Evolutionary conservation across 2,888 invertebrate genomes (phyloP).

Genomic region (Lydus trimaculatus): DNA sequence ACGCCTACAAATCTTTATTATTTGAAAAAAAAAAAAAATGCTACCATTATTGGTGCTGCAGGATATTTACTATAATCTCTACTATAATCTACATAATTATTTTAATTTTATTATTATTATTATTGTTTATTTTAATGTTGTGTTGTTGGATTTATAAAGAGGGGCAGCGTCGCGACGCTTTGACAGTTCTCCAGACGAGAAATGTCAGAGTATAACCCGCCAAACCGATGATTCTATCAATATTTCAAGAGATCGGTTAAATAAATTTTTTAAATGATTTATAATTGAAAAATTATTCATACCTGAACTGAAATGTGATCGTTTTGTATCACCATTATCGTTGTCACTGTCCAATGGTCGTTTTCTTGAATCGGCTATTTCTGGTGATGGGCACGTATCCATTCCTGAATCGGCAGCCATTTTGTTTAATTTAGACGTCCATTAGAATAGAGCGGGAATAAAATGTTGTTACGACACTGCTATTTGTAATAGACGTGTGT

Average conservation of each 20-base stretch:
- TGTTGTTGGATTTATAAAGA: not conserved
- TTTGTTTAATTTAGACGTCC: conserved; percentile 62
- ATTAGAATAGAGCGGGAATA: conserved; percentile 43
- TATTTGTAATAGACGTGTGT: not conserved
- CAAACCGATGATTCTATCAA: not conserved
- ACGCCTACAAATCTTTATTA: not conserved
- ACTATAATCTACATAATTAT: no score
- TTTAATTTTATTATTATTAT: not conserved
- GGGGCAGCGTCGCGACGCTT: conserved; percentile 14
- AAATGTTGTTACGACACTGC: conserved; percentile 17
- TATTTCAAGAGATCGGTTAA: no score
- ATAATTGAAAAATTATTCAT: conserved; percentile 56
- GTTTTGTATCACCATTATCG: conserved; percentile 88
- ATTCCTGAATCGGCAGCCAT: conserved; percentile 94
- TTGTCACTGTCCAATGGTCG: conserved; percentile 87
- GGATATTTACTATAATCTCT: no score
- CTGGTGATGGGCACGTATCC: conserved; percentile 94
- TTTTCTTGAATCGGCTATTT: conserved; percentile 90
- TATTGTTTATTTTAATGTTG: no score
- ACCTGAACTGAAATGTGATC: conserved; percentile 92
- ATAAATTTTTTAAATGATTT: not conserved
- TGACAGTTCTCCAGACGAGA: conserved; percentile 22
- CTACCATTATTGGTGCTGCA: no score
- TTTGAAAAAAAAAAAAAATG: no score
- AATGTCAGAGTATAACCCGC: conserved; percentile 19